These are phyloP conservation scores for Falco peregrinus DNA, from an alignment of 2,797 vertebrate genomes.

Conservation along the genomic window DNA sequence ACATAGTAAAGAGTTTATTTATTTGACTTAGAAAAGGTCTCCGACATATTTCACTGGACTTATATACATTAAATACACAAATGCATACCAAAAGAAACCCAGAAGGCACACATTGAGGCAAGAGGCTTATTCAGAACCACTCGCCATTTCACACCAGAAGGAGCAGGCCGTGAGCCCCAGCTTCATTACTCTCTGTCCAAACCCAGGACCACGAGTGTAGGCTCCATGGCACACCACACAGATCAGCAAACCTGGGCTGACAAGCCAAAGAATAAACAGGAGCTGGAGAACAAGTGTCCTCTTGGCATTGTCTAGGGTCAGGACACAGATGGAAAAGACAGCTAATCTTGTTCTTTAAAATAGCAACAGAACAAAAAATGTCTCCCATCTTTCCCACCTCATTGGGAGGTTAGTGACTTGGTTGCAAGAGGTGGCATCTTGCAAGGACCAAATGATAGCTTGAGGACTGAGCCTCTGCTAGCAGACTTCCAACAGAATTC, in stretches of 20 bases:
- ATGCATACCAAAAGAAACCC: neutral
- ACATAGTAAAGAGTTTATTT: constrained; percentile 50
- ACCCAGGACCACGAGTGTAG: neutral
- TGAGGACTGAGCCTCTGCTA: neutral
- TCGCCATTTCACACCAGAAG: neutral
- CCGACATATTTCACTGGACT: neutral
- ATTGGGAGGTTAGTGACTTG: neutral
- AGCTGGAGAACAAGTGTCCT: neutral
- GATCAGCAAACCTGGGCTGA: neutral
- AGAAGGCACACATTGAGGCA: neutral
- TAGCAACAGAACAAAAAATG: neutral
- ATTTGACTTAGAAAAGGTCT: constrained; percentile 55
- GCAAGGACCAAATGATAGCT: neutral
- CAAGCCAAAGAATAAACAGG: neutral
- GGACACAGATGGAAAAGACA: neutral
- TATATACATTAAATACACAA: constrained; percentile 33
- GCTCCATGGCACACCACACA: neutral
- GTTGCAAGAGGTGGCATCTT: neutral
- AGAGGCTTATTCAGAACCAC: neutral
- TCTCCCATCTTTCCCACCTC: neutral
- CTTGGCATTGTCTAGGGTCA: neutral
- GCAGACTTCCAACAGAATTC: neutral
- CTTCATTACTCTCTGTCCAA: neutral
- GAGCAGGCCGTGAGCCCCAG: neutral
- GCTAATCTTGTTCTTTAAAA: neutral